Percentiles rank a stretch among this genome's conserved stretches.
phyloP scores from a whole-genome alignment of 2,797 vertebrate genomes.

The Cossypha niveicapilla region DNA sequence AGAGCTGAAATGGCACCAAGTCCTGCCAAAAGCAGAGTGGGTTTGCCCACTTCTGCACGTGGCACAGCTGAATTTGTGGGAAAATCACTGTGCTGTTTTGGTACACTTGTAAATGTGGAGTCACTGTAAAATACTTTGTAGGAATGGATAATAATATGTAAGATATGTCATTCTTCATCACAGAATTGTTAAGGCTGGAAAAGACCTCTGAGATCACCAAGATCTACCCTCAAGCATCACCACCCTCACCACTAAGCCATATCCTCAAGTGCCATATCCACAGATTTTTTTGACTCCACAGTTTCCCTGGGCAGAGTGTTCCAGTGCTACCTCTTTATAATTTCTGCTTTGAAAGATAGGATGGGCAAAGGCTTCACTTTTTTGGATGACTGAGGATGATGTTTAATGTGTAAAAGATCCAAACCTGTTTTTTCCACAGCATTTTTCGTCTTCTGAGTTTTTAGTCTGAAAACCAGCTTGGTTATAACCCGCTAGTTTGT shows the following conservation, averaged over 20 bases:
- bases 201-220: background rate
- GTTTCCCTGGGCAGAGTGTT: background rate
- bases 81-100: background rate
- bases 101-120: background rate
- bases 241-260: background rate
- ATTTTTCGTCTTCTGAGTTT: background rate
- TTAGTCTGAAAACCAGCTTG: background rate
- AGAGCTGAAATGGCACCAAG: background rate
- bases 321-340: background rate
- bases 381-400: background rate
- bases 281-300: background rate
- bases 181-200: fast-evolving
- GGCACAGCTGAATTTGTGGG: background rate
- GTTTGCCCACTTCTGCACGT: background rate
- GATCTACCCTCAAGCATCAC: background rate
- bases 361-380: background rate
- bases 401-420: background rate
- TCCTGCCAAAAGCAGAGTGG: background rate
- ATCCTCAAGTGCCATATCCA: background rate
- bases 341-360: fast-evolving
- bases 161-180: background rate
- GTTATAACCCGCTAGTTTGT: background rate
- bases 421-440: background rate
- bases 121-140: background rate
- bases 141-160: background rate